Evolutionary conservation across 2,888 invertebrate genomes (phyloP).

Genomic region (Temnothorax rugatulus): DNA sequence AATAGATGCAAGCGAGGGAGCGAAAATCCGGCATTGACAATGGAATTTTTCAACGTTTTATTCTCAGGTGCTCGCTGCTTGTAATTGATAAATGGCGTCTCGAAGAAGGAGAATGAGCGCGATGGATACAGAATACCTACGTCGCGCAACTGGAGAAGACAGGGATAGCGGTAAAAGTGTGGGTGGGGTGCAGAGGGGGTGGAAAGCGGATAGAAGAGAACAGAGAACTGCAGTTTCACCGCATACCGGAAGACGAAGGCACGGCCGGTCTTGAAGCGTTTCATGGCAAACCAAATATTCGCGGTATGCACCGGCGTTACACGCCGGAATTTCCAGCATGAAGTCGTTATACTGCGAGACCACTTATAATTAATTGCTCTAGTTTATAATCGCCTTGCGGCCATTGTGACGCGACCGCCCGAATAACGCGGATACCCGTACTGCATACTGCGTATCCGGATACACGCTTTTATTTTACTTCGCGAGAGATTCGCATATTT

Average conservation of each 20-base stretch:
- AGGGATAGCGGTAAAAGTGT: neutral
- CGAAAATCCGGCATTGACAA: conserved; percentile 63
- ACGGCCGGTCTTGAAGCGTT: conserved; percentile 78
- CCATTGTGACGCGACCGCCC: conserved; percentile 75
- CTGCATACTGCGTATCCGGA: conserved; percentile 47
- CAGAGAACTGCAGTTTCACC: conserved; percentile 71
- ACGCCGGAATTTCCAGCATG: conserved; percentile 77
- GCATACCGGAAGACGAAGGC: conserved; percentile 81
- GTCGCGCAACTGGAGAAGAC: neutral
- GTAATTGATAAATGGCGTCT: conserved; percentile 75
- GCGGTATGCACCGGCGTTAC: conserved; percentile 77
- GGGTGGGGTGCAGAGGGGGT: neutral
- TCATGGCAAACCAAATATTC: conserved; percentile 80
- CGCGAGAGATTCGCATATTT: conserved; percentile 7
- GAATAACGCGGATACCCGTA: conserved; percentile 75
- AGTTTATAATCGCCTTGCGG: conserved; percentile 82
- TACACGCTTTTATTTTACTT: conserved; percentile 50
- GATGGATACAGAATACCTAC: conserved; percentile 17
- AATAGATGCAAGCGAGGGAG: conserved; percentile 64
- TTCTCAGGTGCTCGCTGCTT: conserved; percentile 65
- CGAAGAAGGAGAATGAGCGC: conserved; percentile 35
- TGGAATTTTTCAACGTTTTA: conserved; percentile 72
- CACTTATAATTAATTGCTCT: conserved; percentile 82
- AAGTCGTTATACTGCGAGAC: conserved; percentile 78
- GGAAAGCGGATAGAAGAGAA: conserved; percentile 55